Percentiles rank a stretch among this genome's conserved stretches.
phyloP scores from a whole-genome alignment of 2,888 invertebrate species.

The Orthonychiurus folsomi region DNA sequence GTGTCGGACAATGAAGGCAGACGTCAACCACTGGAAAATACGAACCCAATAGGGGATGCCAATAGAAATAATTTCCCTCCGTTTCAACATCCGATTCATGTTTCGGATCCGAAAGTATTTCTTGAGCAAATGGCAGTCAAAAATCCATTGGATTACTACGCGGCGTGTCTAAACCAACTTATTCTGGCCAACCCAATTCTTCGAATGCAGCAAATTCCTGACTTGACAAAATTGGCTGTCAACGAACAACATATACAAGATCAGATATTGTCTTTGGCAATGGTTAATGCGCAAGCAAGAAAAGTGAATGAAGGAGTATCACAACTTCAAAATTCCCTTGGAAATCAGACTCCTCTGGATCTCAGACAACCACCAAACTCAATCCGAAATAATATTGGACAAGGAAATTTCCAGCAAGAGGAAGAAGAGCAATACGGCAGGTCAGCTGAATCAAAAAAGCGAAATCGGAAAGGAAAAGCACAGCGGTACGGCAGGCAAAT shows the following conservation, averaged over 20 bases:
- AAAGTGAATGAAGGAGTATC: background rate
- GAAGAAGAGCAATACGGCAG: constrained; percentile 29
- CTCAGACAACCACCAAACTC: constrained; percentile 16
- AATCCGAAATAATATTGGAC: background rate
- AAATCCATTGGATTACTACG: constrained; percentile 29
- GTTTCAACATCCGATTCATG: background rate
- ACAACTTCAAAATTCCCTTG: background rate
- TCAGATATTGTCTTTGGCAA: background rate
- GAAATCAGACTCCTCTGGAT: constrained; percentile 18
- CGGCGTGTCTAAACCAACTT: constrained; percentile 35
- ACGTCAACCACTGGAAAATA: background rate
- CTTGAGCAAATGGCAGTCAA: constrained; percentile 8
- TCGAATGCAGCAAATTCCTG: constrained; percentile 14
- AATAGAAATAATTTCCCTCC: background rate
- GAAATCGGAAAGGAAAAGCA: constrained; percentile 74
- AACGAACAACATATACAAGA: constrained; percentile 25
- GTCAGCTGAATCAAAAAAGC: constrained; percentile 43
- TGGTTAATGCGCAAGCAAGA: background rate
- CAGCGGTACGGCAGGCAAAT: constrained; percentile 60
- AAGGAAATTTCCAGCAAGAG: constrained; percentile 5
- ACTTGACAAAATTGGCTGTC: constrained; percentile 18
- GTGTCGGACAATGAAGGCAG: background rate
- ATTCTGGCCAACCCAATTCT: constrained; percentile 30
- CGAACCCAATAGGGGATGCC: background rate
- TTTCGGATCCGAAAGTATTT: background rate